Evolutionary conservation across 2,797 vertebrate species (phyloP).

Genomic region (Takifugu ocellatus): DNA sequence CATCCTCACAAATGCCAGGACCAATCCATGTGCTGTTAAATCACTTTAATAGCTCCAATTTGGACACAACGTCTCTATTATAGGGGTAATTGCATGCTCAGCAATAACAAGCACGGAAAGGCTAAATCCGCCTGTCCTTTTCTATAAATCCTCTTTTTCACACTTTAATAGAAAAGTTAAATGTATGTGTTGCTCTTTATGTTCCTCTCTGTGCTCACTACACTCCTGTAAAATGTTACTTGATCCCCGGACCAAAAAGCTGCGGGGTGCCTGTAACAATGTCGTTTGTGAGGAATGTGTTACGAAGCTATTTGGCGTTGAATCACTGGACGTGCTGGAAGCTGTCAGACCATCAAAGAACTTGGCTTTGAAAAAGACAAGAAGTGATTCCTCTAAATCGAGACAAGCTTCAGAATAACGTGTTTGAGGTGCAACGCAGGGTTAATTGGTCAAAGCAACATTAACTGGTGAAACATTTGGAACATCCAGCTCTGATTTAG

Average conservation of each 20-base stretch:
- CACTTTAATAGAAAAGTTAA: conserved; percentile 78
- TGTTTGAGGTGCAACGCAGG: not conserved
- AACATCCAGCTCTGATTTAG: too few species aligned
- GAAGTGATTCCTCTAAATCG: conserved; percentile 20
- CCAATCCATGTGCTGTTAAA: conserved; percentile 83
- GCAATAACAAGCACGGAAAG: conserved; percentile 83
- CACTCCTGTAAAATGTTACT: conserved; percentile 60
- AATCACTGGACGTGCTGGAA: conserved; percentile 48
- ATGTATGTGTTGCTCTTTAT: conserved; percentile 74
- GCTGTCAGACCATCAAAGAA: conserved; percentile 36
- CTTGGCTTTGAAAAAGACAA: conserved; percentile 23
- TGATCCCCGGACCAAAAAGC: conserved; percentile 56
- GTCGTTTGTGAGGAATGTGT: conserved; percentile 62
- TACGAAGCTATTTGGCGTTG: conserved; percentile 39
- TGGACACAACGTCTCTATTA: conserved; percentile 84
- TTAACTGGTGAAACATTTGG: too few species aligned
- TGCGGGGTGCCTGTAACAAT: conserved; percentile 56
- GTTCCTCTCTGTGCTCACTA: conserved; percentile 56
- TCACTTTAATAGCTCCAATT: conserved; percentile 86
- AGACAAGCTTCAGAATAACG: conserved; percentile 12
- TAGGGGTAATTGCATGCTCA: conserved; percentile 84
- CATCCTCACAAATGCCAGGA: conserved; percentile 82
- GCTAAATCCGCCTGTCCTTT: conserved; percentile 81
- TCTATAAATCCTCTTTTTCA: conserved; percentile 77
- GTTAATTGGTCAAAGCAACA: not conserved